Base-by-base conservation (phyloP, 2,888 invertebrate species). In the Andrena chrysosceles region DNA sequence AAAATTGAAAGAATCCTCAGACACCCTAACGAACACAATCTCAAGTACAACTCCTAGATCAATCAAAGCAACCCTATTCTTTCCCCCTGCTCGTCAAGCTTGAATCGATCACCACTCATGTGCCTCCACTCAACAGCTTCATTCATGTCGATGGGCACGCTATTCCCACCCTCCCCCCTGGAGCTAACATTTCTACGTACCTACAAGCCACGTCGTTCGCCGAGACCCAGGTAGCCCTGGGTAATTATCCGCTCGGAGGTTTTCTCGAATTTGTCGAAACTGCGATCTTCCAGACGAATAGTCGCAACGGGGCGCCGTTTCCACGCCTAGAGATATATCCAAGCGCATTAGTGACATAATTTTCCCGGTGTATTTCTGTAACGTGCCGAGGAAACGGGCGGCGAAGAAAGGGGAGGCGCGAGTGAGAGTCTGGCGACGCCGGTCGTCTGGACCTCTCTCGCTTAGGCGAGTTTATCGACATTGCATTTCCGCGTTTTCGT, bases 401-500 rank as follows among this genome's bases (percentile, higher is more conserved):
- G 78, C 75, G 73, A 79, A 81, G 84, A 85, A 85, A 84, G 82
- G 69, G 70, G 83, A 81, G 42, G 66, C 63, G 35, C 66, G 72
- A 86, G 87, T 82, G 89, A 87, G 87, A 87, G 87, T 89, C 87
- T 81, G 87, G 87, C 77, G 84, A 88, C 80, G 78, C 64, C 71
- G 80, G 78, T 75, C 72, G 85, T 87, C 85, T 80, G 76, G 69
- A 68, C 26, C 76, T 87, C 87, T 87, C 77, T 84, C 81, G 66
- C 80, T 86, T 69, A 83, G 80, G 73, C 81, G 77, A 85, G 81
- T 89, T 87, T 87, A 88, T 89, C 87, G 82, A 84, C 86, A 87
- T 77, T 83, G 85, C 89, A 86, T 91, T 92, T 92, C 92, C 92
- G 92, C 89, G 89, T 92, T 92, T 91, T 90, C 86, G 88, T 92